Conservation (phyloP, 2,113 vertebrate species). For the Sapajus apella region DNA sequence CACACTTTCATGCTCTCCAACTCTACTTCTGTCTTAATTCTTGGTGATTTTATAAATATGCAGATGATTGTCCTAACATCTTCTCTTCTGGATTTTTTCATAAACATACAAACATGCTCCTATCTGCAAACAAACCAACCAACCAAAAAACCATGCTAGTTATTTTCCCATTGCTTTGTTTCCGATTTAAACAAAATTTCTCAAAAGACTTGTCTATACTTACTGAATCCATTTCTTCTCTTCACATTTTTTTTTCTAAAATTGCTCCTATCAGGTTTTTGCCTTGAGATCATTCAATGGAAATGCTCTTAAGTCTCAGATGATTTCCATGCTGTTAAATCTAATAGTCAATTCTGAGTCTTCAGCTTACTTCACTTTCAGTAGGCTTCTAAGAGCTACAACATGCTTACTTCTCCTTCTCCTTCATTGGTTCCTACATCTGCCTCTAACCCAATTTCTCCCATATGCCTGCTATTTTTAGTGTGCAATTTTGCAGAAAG, state of each 20-base stretch:
- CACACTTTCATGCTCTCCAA: background rate
- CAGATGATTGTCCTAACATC: constrained; percentile 5
- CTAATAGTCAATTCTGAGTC: background rate
- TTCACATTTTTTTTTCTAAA: background rate
- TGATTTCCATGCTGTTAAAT: background rate
- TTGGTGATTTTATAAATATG: background rate
- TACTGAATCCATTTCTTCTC: background rate
- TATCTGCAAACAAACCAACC: background rate
- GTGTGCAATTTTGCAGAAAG: background rate
- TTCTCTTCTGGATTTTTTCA: background rate
- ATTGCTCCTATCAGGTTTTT: background rate
- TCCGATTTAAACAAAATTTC: constrained; percentile 8
- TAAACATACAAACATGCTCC: background rate
- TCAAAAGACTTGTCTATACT: background rate
- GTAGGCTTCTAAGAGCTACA: background rate
- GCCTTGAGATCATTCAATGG: background rate
- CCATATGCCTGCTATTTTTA: background rate
- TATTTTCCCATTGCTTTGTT: constrained; percentile 5
- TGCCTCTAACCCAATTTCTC: background rate
- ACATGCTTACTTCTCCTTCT: background rate
- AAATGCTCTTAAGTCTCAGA: background rate
- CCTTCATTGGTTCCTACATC: background rate
- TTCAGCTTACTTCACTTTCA: background rate
- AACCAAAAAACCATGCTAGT: background rate
- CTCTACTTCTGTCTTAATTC: background rate